These are phyloP conservation scores for Sinotaia quadrata DNA, from an alignment of 2,888 invertebrate species.

Conservation along the genomic window DNA sequence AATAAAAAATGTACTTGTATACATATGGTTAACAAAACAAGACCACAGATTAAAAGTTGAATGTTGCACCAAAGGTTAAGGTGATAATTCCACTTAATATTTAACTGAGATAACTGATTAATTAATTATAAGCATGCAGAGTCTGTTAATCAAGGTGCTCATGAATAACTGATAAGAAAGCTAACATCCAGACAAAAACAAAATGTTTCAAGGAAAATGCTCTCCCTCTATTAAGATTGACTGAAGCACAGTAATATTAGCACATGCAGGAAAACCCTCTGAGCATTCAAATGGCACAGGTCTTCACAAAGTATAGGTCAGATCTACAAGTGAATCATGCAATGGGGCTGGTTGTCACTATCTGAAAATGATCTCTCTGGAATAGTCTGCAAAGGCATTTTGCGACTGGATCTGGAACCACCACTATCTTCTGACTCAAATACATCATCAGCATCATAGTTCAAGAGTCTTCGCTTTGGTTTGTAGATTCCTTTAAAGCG, in stretches of 20 bases:
- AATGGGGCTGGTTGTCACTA: neutral
- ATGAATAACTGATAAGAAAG: neutral
- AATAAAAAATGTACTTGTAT: too few species aligned
- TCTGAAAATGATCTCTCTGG: slow-evolving; percentile 14
- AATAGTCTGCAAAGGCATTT: slow-evolving; percentile 16
- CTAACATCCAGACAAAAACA: neutral
- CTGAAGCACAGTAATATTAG: neutral
- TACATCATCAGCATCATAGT: slow-evolving; percentile 63
- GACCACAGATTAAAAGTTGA: too few species aligned
- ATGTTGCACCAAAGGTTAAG: too few species aligned
- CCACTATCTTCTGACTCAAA: slow-evolving; percentile 65
- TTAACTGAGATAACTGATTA: too few species aligned
- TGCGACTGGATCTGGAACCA: slow-evolving; percentile 44
- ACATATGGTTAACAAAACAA: too few species aligned
- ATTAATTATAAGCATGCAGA: too few species aligned
- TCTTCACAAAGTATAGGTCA: neutral
- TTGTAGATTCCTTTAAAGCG: slow-evolving; percentile 45
- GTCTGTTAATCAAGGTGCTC: neutral
- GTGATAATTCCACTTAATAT: too few species aligned
- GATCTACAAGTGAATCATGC: neutral
- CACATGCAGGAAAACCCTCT: neutral
- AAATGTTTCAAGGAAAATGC: neutral
- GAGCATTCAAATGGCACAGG: neutral
- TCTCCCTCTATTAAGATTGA: neutral
- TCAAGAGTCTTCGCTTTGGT: slow-evolving; percentile 59